phyloP scores from a whole-genome alignment of 2,888 invertebrate species.

The Calameuta idolon region DNA sequence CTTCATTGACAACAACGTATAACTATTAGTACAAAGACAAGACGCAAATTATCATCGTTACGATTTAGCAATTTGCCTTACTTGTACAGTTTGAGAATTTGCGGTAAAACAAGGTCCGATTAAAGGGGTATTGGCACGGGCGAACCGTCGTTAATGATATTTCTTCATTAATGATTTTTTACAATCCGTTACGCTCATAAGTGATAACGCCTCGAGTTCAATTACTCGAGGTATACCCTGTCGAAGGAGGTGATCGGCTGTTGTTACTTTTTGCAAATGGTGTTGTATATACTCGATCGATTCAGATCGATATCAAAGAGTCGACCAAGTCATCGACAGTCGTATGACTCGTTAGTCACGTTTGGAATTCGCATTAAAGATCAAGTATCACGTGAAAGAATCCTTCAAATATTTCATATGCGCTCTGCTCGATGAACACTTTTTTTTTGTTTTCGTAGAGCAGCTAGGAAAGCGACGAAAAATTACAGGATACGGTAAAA shows the following conservation, averaged over 20 bases:
- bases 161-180: not conserved
- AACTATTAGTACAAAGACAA: conserved; percentile 32
- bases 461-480: conserved; percentile 1
- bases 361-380: not conserved
- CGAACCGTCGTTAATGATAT: not conserved
- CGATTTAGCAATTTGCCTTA: conserved; percentile 31
- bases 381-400: not conserved
- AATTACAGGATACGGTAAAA: conserved; percentile 22
- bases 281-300: not conserved
- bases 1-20: conserved; percentile 11
- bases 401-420: not conserved
- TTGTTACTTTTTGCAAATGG: not conserved
- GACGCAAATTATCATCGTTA: conserved; percentile 28
- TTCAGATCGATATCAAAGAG: not conserved
- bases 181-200: not conserved
- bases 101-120: not conserved
- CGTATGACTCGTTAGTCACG: not conserved
- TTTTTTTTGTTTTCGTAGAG: not conserved
- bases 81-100: conserved; percentile 27
- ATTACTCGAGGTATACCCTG: not conserved
- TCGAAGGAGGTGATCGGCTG: not conserved
- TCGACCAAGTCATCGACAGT: not conserved
- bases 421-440: not conserved
- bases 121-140: not conserved
- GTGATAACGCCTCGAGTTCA: too few relatives aligned